Base-by-base conservation (phyloP, 2,888 invertebrate species). In the Drosophila sordidapex region DNA sequence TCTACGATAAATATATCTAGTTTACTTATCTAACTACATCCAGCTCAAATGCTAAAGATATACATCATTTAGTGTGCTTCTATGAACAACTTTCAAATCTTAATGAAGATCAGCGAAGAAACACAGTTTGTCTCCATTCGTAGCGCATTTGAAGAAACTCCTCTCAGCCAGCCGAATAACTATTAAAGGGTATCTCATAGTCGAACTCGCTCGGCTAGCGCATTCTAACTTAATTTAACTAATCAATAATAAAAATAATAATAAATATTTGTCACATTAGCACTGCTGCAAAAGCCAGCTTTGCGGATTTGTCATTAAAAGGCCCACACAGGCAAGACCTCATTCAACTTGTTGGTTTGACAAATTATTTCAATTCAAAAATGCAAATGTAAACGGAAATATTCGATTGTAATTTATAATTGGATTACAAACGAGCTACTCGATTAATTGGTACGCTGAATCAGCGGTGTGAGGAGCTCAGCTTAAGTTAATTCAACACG, bases 341-440 rank as follows among this genome's bases (percentile, higher is more conserved):
- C 36, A 35, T 25, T 31, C 21, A 59, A 40, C 54, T 60, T 52
- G 61, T 54, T 49, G 52, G 51, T 56, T 71, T 83, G 84, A 85
- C 81, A 90, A 85, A 90, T 90, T 71, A 72, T 68, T 65, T 62
- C 67, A 52, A 51, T 38, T 70, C 52, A 70, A 77, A 60, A 77
- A 77, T 86, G 75, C 51, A 40, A 86, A 84, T 74, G 67, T 15
- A 49, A 86, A 73, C 89, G 85, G 90, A 86, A 86, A 90, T 90
- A 90, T 74, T 83, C 86, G 72, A 77, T 65, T 76, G 65, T 72
- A 62, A 78, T 81, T 78, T 65, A 71, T 76, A 90, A 85, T 78
- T 80, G 57, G 54, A 70, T 70, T 73, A 54, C 18, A 54, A 72
- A 73, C 38, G 15, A 76, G 68, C 71, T 56, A 59, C 71, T 73